These are phyloP conservation scores for Nymphicus hollandicus DNA, from an alignment of 2,113 vertebrate genomes.

Conservation along the genomic window DNA sequence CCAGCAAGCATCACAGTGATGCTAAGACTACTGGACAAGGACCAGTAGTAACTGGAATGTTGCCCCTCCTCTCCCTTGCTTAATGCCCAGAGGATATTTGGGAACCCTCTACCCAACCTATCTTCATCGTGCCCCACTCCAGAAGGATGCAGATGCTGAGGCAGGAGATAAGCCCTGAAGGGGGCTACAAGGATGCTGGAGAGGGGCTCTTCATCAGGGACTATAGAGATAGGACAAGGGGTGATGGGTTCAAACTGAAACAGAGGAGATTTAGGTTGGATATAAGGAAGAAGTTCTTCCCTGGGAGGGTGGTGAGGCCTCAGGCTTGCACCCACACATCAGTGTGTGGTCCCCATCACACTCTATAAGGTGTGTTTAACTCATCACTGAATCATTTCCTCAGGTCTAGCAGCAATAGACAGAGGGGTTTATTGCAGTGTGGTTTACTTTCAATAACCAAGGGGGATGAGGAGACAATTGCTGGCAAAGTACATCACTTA, in stretches of 20 bases:
- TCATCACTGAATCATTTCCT: neutral
- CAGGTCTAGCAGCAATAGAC: neutral
- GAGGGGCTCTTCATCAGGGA: neutral
- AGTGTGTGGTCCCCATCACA: rapidly evolving
- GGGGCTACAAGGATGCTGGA: neutral
- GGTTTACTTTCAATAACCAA: conserved; percentile 53
- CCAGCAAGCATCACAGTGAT: neutral
- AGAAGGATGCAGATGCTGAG: neutral
- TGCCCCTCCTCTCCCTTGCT: neutral
- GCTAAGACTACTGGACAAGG: neutral
- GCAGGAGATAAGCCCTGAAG: neutral
- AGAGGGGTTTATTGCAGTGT: neutral
- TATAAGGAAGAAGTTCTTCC: neutral
- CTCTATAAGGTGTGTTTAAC: neutral
- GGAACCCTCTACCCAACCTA: neutral
- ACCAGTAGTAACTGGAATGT: neutral
- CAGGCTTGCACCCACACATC: rapidly evolving
- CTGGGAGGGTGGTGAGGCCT: neutral
- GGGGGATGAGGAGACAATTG: conserved; percentile 1
- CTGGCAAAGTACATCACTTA: neutral
- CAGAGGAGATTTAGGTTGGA: neutral
- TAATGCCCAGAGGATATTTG: neutral
- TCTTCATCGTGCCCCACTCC: rapidly evolving
- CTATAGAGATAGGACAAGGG: neutral
- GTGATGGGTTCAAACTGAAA: neutral